These are phyloP conservation scores for Tachycineta bicolor DNA, from an alignment of 2,113 vertebrate species.

Conservation along the genomic window DNA sequence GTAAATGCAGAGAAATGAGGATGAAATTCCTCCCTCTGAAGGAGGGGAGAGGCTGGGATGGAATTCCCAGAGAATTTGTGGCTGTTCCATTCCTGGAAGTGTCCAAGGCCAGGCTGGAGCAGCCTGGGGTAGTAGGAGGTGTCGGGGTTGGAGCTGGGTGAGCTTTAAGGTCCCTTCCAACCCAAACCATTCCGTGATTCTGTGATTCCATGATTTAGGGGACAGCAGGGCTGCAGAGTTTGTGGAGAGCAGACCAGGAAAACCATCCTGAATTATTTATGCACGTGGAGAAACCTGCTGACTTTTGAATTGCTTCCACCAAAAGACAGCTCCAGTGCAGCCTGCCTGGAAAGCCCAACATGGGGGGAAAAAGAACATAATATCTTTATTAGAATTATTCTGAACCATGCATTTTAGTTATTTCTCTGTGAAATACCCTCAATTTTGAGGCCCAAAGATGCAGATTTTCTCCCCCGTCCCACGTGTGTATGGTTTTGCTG, in stretches of 20 bases:
- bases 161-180: not conserved
- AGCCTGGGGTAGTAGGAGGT: fast-evolving
- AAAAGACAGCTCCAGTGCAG: not conserved
- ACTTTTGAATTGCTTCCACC: not conserved
- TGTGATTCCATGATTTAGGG: fast-evolving
- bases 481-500: not conserved
- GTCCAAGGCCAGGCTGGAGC: not conserved
- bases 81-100: not conserved
- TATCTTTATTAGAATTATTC: not conserved
- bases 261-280: not conserved
- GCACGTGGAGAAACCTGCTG: not conserved
- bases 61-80: not conserved
- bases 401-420: not conserved
- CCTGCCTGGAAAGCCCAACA: not conserved
- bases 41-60: not conserved
- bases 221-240: not conserved
- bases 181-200: not conserved
- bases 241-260: not conserved
- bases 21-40: not conserved
- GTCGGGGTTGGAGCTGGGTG: not conserved
- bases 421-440: not conserved
- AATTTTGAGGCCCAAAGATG: not conserved
- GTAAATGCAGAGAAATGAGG: not conserved
- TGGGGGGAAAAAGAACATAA: fast-evolving
- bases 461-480: not conserved